These are phyloP conservation scores for Trissolcus basalis DNA, from an alignment of 1,140 invertebrate species.

Conservation along the genomic window DNA sequence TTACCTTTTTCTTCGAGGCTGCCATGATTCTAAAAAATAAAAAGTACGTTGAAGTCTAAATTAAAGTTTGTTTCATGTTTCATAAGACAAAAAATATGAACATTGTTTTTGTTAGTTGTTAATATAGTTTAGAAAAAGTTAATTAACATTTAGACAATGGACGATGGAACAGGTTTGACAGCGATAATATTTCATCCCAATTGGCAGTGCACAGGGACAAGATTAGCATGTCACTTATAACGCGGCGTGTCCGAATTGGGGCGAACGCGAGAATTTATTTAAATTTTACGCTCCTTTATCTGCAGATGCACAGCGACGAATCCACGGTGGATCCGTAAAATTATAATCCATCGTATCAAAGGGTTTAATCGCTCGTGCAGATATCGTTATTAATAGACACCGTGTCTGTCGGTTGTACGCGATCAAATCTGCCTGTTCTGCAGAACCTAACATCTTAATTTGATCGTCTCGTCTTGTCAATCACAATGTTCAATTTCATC, in stretches of 20 bases:
- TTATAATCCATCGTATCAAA: constrained; percentile 63
- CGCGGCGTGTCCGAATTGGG: constrained; percentile 64
- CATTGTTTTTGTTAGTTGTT: not conserved
- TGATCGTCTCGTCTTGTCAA: too few relatives aligned
- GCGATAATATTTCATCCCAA: constrained; percentile 62
- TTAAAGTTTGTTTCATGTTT: not conserved
- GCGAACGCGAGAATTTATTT: constrained; percentile 69
- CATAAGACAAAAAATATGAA: not conserved
- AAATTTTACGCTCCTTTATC: constrained; percentile 72
- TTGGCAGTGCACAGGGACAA: constrained; percentile 51
- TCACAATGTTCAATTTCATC: too few relatives aligned
- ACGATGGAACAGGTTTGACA: constrained; percentile 62
- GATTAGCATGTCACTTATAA: constrained; percentile 74
- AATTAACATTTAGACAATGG: constrained; percentile 36
- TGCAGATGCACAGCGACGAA: constrained; percentile 63
- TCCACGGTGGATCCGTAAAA: constrained; percentile 67
- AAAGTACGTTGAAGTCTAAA: too few relatives aligned
- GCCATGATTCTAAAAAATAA: too few relatives aligned
- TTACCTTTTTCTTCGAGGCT: too few relatives aligned
- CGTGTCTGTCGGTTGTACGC: not conserved
- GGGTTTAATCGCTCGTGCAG: constrained; percentile 58
- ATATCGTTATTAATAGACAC: constrained; percentile 59
- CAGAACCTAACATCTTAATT: not conserved
- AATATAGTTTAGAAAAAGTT: constrained; percentile 10
- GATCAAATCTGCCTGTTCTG: not conserved